Evolutionary conservation across 1,140 invertebrate species (phyloP), one percentile per base, ranked within the genome.

Genomic region (Magallana ariakensis): DNA sequence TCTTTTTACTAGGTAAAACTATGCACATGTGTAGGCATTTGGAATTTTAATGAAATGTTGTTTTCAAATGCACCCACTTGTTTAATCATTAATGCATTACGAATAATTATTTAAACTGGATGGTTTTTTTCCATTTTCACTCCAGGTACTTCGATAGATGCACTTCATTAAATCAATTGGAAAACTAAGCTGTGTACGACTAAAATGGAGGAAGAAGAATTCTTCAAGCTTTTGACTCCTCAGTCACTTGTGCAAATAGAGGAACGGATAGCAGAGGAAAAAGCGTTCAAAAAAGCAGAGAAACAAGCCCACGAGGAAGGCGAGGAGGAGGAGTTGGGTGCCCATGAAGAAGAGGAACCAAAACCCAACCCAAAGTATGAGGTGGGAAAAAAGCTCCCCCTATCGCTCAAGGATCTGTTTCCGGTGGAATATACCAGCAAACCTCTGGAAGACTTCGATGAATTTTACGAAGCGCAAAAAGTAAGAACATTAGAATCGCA

Each of bases 161-260:
- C 66, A 75, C 66, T 75, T 75, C 66, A 75, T 75, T 75, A 75
- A 75, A 75, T 75, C 66, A 11, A 26, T 75, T 75, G 66, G 66
- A 75, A 75, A 75, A 75, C 66, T 75, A 75, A 75, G 66, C 33
- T 75, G 66, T 33, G 66, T 75, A 75, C 66, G 66, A 75, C 66
- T 75, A 75, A 75, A 75, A 75, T 87, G 75, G 90, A 92, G 75
- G 90, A 89, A 46, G 86, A 89, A 16, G 85, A 90, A 62, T 90
- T 91, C 22, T 99, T 99, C 97, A 97, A 97, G 97, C 98, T 98
- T 96, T 99, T 99, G 96, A 99, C 98, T 95, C 96, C 98, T 95
- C 98, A 99, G 96, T 98, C 98, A 95, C 96, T 99, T 95, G 97
- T 97, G 95, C 97, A 96, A 95, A 98, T 99, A 95, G 97, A 99